Evolutionary conservation across 2,797 vertebrate genomes (phyloP).

Genomic region (Delichon dasypus): DNA sequence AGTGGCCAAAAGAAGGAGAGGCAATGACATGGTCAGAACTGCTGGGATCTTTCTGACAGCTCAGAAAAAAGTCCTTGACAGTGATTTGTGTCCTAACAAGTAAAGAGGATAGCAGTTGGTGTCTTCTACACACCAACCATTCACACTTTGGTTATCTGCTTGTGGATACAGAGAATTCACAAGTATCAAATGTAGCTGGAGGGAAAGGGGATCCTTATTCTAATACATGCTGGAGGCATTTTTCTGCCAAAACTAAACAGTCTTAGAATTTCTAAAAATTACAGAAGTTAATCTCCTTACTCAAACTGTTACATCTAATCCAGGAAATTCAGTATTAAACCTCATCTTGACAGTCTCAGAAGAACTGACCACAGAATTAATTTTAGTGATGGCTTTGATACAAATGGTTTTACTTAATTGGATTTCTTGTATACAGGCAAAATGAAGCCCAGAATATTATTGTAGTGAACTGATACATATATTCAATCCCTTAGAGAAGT

Average conservation of each 20-base stretch:
- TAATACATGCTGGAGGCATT: background rate
- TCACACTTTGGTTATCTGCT: background rate
- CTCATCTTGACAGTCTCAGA: background rate
- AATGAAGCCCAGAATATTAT: background rate
- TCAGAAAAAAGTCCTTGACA: background rate
- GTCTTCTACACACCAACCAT: background rate
- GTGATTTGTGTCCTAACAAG: background rate
- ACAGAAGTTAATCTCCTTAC: background rate
- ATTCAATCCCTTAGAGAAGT: background rate
- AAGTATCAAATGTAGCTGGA: background rate
- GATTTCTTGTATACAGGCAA: constrained; percentile 1
- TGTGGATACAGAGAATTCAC: background rate
- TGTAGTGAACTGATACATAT: background rate
- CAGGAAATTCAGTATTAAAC: constrained; percentile 3
- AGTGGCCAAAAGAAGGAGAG: background rate
- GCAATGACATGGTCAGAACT: background rate
- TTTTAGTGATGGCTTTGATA: background rate
- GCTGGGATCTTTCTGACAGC: background rate
- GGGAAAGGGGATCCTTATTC: background rate
- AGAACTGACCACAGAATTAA: background rate
- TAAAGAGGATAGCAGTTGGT: background rate
- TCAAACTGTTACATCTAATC: background rate
- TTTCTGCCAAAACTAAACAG: background rate
- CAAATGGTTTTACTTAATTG: background rate
- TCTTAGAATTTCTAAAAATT: background rate